A percentile compares a stretch with the other conserved stretches of the same genome.
Evolutionary conservation across 2,888 invertebrate genomes (phyloP).

Genomic region (Tineola bisselliella): DNA sequence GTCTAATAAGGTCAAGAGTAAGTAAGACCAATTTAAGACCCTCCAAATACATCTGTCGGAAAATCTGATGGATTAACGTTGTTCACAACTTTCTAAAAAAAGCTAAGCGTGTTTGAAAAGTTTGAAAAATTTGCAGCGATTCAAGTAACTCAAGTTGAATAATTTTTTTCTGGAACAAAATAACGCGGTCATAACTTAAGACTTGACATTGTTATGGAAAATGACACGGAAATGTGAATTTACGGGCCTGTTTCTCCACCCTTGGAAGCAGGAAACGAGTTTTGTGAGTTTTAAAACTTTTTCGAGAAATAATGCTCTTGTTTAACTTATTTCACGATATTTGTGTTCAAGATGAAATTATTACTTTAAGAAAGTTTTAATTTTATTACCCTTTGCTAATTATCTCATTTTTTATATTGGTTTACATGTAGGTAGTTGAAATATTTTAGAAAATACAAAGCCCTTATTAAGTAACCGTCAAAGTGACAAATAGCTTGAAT

Average conservation of each 20-base stretch:
- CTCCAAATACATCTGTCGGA: not conserved
- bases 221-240: slow-evolving; percentile 44
- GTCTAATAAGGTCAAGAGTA: not conserved
- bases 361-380: not conserved
- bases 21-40: not conserved
- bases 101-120: not conserved
- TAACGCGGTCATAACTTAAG: slow-evolving; percentile 34
- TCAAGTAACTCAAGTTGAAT: slow-evolving; percentile 10
- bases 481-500: not conserved
- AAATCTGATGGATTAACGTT: not conserved
- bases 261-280: slow-evolving; percentile 36
- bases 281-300: slow-evolving; percentile 32
- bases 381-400: not conserved
- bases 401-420: too few relatives aligned
- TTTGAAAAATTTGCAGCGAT: not conserved
- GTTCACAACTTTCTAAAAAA: not conserved
- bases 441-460: not conserved
- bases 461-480: not conserved
- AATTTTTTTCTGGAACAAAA: slow-evolving; percentile 27
- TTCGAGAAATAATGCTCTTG: not conserved
- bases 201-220: slow-evolving; percentile 43
- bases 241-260: slow-evolving; percentile 34
- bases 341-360: not conserved
- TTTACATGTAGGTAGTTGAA: too few relatives aligned
- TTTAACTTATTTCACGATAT: slow-evolving; percentile 4